phyloP scores from a whole-genome alignment of 2,113 vertebrate species.

The Barnardius zonarius region DNA sequence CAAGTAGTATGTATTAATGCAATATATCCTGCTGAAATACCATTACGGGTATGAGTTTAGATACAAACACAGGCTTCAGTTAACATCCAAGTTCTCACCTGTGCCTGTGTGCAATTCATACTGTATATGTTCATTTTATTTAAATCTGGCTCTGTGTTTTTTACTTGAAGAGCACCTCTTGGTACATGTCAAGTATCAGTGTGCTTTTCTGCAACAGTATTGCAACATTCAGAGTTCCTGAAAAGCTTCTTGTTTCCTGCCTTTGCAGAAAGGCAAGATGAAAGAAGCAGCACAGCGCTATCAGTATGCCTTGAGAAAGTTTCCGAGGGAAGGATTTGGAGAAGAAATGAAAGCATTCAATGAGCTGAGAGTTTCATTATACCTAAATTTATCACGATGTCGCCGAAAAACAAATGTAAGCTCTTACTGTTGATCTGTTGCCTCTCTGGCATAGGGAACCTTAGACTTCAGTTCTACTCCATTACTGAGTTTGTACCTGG shows the following conservation, averaged over 20 bases:
- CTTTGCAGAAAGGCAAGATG: constrained; percentile 95
- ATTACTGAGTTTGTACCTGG: background rate
- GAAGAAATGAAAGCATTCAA: constrained; percentile 95
- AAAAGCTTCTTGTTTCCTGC: background rate
- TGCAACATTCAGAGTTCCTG: background rate
- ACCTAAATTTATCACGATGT: constrained; percentile 94
- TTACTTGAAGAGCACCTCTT: background rate
- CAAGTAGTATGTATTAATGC: background rate
- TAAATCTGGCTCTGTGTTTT: background rate
- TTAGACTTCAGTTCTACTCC: fast-evolving
- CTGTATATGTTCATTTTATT: background rate
- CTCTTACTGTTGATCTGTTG: background rate
- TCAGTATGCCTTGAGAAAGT: constrained; percentile 95
- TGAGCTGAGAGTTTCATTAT: constrained; percentile 92
- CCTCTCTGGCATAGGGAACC: background rate
- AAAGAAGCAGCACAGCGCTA: constrained; percentile 97
- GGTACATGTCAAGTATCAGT: background rate
- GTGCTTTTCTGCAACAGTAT: background rate
- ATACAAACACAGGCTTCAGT: background rate
- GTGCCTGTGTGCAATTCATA: background rate
- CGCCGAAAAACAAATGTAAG: constrained; percentile 98
- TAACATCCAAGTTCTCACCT: background rate
- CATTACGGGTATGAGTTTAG: background rate
- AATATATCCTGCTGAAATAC: background rate
- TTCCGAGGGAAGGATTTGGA: constrained; percentile 92